Evolutionary conservation across 2,113 vertebrate species (phyloP).

Genomic region (Nycticebus coucang): DNA sequence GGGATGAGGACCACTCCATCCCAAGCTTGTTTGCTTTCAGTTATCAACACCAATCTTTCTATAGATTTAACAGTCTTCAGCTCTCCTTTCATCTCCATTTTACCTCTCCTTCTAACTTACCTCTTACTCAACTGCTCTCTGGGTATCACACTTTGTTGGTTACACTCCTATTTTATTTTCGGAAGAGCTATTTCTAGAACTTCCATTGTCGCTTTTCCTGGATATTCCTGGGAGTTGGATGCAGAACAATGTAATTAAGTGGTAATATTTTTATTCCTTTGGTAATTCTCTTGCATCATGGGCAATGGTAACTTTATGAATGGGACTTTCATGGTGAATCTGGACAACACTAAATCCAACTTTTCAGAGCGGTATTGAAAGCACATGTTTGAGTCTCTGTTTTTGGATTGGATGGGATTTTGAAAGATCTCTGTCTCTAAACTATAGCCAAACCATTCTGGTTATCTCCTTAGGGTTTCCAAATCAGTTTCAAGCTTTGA

Average conservation of each 20-base stretch:
- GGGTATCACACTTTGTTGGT: not conserved
- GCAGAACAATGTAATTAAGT: not conserved
- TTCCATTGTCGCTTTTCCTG: not conserved
- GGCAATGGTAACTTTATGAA: not conserved
- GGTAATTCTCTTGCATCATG: not conserved
- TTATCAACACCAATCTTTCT: not conserved
- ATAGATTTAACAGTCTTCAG: not conserved
- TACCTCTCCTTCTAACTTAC: not conserved
- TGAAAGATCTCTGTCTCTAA: conserved; percentile 5
- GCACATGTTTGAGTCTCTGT: not conserved
- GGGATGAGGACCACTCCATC: not conserved
- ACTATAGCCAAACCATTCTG: not conserved
- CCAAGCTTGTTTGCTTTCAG: not conserved
- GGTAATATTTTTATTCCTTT: not conserved
- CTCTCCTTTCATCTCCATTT: not conserved
- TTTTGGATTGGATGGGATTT: not conserved
- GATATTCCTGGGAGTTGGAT: conserved; percentile 7
- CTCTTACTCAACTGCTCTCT: not conserved
- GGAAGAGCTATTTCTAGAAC: conserved; percentile 41
- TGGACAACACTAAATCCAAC: not conserved
- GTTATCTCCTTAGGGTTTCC: not conserved
- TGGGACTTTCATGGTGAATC: not conserved
- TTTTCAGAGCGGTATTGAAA: not conserved
- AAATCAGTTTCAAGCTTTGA: not conserved
- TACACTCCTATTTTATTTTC: conserved; percentile 58